These are phyloP conservation scores for Lethrus apterus DNA, from an alignment of 1,140 invertebrate species.

Conservation along the genomic window DNA sequence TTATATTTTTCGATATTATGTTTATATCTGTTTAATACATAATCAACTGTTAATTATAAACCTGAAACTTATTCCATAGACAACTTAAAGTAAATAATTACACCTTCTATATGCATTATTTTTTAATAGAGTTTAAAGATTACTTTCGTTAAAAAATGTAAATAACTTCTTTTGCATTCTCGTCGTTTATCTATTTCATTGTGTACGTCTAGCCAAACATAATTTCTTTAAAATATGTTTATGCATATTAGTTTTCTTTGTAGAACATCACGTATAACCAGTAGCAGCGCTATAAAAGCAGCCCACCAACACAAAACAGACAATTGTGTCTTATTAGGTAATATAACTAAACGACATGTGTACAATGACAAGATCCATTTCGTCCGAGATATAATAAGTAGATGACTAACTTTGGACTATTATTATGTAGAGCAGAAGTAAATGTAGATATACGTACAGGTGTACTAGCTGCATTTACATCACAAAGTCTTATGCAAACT, in stretches of 20 bases:
- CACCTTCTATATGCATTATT: too few species aligned
- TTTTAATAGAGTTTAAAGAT: too few species aligned
- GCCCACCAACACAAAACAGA: constrained; percentile 10
- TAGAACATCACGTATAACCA: constrained; percentile 11
- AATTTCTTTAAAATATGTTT: too few species aligned
- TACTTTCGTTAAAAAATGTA: too few species aligned
- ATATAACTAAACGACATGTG: constrained; percentile 15
- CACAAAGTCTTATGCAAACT: constrained; percentile 13
- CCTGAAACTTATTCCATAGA: too few species aligned
- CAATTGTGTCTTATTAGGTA: constrained; percentile 14
- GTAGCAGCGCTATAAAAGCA: constrained; percentile 5
- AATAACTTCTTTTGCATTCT: too few species aligned
- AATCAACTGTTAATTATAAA: too few species aligned
- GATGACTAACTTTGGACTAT: constrained; percentile 13
- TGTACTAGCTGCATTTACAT: constrained; percentile 4
- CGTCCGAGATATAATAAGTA: constrained; percentile 13
- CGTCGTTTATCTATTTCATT: too few species aligned
- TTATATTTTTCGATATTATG: too few species aligned
- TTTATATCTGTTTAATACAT: too few species aligned
- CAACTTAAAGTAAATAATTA: too few species aligned
- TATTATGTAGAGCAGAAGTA: constrained; percentile 15
- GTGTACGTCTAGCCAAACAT: too few species aligned
- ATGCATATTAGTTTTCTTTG: constrained; percentile 7
- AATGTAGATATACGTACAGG: background rate
- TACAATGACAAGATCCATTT: constrained; percentile 15